Percentiles rank a stretch among this genome's conserved stretches.
Evolutionary conservation across 2,797 vertebrate species (phyloP).

Genomic region (Meriones psammophilus): DNA sequence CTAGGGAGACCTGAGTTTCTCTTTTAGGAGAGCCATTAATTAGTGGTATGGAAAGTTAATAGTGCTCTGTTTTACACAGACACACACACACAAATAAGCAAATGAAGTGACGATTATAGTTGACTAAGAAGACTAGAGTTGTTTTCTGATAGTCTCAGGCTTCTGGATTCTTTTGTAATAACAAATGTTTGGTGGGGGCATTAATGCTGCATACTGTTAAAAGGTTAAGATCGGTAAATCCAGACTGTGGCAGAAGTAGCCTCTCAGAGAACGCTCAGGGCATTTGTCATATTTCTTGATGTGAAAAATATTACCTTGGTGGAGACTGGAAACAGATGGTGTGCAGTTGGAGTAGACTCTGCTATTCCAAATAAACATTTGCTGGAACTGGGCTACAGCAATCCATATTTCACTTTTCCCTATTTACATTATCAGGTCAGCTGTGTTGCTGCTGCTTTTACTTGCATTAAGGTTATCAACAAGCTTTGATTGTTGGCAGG

Average conservation of each 20-base stretch:
- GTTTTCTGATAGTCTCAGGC: background rate
- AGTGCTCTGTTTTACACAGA: background rate
- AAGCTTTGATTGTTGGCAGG: conserved; percentile 76
- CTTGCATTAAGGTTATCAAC: conserved; percentile 83
- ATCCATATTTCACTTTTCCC: conserved; percentile 87
- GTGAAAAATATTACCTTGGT: conserved; percentile 89
- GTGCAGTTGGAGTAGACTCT: conserved; percentile 91
- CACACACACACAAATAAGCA: background rate
- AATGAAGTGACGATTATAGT: background rate
- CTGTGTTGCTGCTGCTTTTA: conserved; percentile 86
- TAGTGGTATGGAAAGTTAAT: background rate
- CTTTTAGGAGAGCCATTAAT: conserved; percentile 25
- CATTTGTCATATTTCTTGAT: conserved; percentile 87
- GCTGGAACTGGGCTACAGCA: conserved; percentile 88
- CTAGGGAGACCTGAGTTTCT: conserved; percentile 40
- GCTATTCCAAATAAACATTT: conserved; percentile 92
- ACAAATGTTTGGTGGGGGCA: background rate
- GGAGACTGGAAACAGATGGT: conserved; percentile 93
- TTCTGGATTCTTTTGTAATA: background rate
- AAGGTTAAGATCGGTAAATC: conserved; percentile 16
- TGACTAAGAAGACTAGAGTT: background rate
- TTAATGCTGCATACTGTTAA: background rate
- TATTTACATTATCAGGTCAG: conserved; percentile 88
- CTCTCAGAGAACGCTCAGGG: conserved; percentile 80
- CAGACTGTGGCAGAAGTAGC: conserved; percentile 75